Evolutionary conservation across 2,113 vertebrate species (phyloP), one percentile per base, ranked within the genome.

Genomic region (Alligator sinensis): DNA sequence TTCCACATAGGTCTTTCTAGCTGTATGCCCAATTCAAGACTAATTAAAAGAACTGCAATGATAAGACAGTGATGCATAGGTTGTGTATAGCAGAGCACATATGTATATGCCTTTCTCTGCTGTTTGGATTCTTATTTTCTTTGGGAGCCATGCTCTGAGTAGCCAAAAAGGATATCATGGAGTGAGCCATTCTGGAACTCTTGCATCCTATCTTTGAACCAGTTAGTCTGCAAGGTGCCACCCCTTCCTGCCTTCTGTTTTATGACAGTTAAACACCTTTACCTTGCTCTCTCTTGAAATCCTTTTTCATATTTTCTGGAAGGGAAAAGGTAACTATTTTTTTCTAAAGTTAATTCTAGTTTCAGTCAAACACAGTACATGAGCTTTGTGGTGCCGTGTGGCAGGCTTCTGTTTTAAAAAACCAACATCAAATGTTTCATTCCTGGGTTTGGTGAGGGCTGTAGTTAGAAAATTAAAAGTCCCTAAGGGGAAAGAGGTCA

Each of bases 1-100:
- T 89, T 85, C 30, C 82, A 77, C 81, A 92, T 95, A 94, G 87
- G 83, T 84, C 80, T 38, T 95, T 62, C 88, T 91, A 94, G 81
- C 95, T 87, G 88, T 55, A 38, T 11, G 84, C 59, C 93, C 10
- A 15, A 72, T 80, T 91, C 62, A 76, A 78, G 85, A 77, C 79
- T 5, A 5, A 47, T 93, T 28, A 3, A 58, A 85, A 10, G 18
- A 86, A 74, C 24, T 5, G 82, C 66, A 25, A 21, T 60, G 88
- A 58, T 47, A 3, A 18, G 2, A 0, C 47, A 66, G 47, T 60
- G 91, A 77, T 3, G 0, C 64, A 62, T 82, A 80, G 25, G 2
- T 7, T 90, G 66, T 11, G 3, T 66, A 89, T 30, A 21, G 58
- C 3, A 66, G 60, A 68, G 27, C 25, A 86, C 27, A 54, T 13